phyloP scores from a whole-genome alignment of 2,888 invertebrate genomes.

The Slavum lentiscoides region DNA sequence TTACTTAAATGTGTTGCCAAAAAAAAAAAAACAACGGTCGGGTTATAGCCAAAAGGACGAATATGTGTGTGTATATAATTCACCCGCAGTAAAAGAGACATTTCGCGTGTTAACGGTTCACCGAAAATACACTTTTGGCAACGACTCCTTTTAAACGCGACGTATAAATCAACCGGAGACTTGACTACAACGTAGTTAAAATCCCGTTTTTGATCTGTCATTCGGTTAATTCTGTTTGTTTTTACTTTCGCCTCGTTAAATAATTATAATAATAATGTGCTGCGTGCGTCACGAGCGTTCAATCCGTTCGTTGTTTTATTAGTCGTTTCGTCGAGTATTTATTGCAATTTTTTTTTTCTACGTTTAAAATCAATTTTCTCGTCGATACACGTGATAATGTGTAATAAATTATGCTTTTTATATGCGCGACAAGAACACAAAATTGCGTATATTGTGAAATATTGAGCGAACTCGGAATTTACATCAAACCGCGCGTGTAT shows the following conservation, averaged over 20 bases:
- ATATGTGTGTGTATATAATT: not conserved
- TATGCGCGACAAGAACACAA: too few species aligned
- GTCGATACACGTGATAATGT: too few species aligned
- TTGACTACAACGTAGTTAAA: not conserved
- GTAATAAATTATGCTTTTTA: too few species aligned
- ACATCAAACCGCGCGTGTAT: too few species aligned
- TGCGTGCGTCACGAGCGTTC: too few species aligned
- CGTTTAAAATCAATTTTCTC: too few species aligned
- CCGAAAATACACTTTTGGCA: constrained; percentile 36
- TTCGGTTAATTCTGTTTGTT: not conserved
- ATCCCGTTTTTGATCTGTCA: not conserved
- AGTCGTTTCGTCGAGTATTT: too few species aligned
- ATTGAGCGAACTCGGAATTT: too few species aligned
- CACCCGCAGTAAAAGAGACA: constrained; percentile 6
- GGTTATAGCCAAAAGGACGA: constrained; percentile 5
- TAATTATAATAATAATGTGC: too few species aligned
- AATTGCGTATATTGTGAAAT: too few species aligned
- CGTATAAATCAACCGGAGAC: constrained; percentile 22
- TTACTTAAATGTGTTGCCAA: constrained; percentile 26
- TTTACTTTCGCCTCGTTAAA: not conserved
- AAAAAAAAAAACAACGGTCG: constrained; percentile 20
- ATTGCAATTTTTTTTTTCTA: too few species aligned
- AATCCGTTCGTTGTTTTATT: too few species aligned
- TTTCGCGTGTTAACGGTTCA: constrained; percentile 7
- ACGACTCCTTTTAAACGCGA: not conserved